A percentile compares a stretch with the other conserved stretches of the same genome.
These are phyloP conservation scores for Blennius ocellaris DNA, from an alignment of 2,113 vertebrate genomes.

Conservation along the genomic window DNA sequence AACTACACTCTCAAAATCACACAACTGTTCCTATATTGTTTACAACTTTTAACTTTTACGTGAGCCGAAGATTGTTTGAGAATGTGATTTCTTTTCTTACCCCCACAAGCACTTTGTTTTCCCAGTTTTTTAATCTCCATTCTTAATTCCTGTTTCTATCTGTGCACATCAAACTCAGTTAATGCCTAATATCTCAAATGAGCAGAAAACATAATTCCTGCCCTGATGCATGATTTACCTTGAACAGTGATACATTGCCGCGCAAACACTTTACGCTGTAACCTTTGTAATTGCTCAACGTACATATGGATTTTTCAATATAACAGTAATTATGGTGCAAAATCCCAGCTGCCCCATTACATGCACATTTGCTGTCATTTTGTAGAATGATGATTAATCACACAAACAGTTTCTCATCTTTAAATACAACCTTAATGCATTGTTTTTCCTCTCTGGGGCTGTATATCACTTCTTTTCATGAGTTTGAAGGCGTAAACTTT, in stretches of 20 bases:
- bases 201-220: slow-evolving; percentile 24
- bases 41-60: background rate
- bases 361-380: slow-evolving; percentile 46
- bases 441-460: slow-evolving; percentile 28
- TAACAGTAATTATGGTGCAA: slow-evolving; percentile 67
- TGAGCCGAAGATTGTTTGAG: background rate
- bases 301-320: slow-evolving; percentile 74
- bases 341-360: slow-evolving; percentile 70
- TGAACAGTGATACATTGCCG: slow-evolving; percentile 21
- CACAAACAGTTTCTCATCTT: slow-evolving; percentile 56
- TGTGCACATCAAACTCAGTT: slow-evolving; percentile 31
- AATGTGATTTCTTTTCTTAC: background rate
- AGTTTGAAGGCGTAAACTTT: slow-evolving; percentile 51
- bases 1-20: background rate
- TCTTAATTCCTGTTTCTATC: slow-evolving; percentile 5
- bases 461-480: slow-evolving; percentile 34
- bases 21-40: background rate
- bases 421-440: slow-evolving; percentile 59
- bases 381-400: slow-evolving; percentile 71
- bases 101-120: slow-evolving; percentile 4
- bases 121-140: slow-evolving; percentile 38
- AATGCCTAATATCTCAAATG: slow-evolving; percentile 41
- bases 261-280: slow-evolving; percentile 38
- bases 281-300: slow-evolving; percentile 58
- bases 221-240: slow-evolving; percentile 27